A percentile compares a stretch with the other conserved stretches of the same genome.
Conservation (phyloP, 2,113 vertebrate species). For the Pantherophis guttatus region DNA sequence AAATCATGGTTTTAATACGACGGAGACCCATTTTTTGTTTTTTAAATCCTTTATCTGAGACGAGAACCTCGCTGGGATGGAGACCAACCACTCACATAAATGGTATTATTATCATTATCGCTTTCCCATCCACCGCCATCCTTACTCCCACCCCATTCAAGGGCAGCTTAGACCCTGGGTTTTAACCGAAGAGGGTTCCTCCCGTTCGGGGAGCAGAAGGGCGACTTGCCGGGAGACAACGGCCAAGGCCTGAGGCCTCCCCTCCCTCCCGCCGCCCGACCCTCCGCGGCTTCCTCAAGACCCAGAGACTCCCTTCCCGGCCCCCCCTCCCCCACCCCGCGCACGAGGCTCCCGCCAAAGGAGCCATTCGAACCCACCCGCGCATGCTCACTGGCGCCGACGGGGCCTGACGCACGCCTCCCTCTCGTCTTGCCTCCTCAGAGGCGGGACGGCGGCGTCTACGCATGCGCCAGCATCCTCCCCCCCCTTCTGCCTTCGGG, state of each 20-base stretch:
- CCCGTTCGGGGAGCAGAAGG: background rate
- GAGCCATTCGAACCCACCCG: too few relatives aligned
- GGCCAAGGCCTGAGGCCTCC: background rate
- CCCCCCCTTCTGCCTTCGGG: background rate
- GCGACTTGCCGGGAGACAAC: background rate
- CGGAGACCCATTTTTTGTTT: background rate
- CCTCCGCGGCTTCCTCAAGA: background rate
- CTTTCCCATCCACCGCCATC: background rate
- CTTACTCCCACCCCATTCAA: background rate
- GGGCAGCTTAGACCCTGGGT: background rate
- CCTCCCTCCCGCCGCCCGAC: background rate
- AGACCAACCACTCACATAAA: background rate
- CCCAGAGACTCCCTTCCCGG: accelerated
- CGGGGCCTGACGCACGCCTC: background rate
- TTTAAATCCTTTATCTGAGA: background rate
- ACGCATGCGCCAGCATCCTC: background rate
- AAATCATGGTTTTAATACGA: background rate
- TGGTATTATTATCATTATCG: background rate
- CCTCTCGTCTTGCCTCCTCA: background rate
- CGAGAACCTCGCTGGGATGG: background rate
- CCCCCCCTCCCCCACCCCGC: too few relatives aligned
- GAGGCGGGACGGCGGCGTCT: background rate
- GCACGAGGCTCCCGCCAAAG: background rate
- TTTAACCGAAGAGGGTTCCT: background rate
- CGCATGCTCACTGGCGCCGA: background rate